Percentiles rank a stretch among this genome's conserved stretches.
Evolutionary conservation across 1,140 invertebrate genomes (phyloP).

Genomic region (Galleria mellonella): DNA sequence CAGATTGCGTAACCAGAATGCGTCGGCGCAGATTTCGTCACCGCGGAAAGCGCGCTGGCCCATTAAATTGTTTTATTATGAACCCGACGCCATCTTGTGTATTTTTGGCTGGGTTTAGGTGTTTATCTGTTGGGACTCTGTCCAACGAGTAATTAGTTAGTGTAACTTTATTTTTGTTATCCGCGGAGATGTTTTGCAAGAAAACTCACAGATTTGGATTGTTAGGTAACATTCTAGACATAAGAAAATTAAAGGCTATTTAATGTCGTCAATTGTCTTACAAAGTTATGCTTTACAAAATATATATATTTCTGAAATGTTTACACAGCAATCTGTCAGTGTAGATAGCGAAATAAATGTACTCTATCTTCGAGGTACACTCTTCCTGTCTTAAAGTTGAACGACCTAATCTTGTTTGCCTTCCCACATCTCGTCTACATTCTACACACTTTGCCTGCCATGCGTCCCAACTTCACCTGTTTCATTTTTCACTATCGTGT

Average conservation of each 20-base stretch:
- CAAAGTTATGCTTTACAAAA: no score
- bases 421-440: constrained; percentile 34
- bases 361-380: background rate
- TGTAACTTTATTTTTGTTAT: constrained; percentile 54
- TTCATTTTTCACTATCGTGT: constrained; percentile 50
- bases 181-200: constrained; percentile 25
- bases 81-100: constrained; percentile 69
- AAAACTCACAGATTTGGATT: constrained; percentile 11
- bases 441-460: constrained; percentile 14
- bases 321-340: background rate
- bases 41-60: constrained; percentile 72
- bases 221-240: background rate
- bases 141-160: constrained; percentile 69
- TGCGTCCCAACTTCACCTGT: constrained; percentile 38
- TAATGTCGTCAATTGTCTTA: no score
- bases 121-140: constrained; percentile 70
- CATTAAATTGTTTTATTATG: constrained; percentile 75
- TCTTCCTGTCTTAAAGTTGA: constrained; percentile 39
- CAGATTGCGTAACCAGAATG: constrained; percentile 57
- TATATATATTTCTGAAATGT: no score
- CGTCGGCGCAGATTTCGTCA: constrained; percentile 68
- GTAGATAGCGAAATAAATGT: background rate
- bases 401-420: constrained; percentile 39
- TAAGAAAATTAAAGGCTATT: no score
- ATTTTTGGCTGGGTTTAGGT: constrained; percentile 71